Evolutionary conservation across 2,797 vertebrate species (phyloP).

Genomic region (Poecilia velifera): DNA sequence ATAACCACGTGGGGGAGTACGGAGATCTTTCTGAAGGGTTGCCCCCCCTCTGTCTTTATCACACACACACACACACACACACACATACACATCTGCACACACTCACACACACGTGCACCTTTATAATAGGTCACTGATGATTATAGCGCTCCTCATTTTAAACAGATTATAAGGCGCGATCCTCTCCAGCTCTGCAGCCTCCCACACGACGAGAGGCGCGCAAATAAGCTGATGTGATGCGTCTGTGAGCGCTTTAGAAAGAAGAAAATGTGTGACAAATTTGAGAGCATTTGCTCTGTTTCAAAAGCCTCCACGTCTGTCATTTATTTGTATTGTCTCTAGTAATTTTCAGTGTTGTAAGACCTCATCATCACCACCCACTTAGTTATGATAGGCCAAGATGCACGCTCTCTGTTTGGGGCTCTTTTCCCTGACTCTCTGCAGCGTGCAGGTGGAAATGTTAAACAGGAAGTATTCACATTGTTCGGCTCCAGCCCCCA

Average conservation of each 20-base stretch:
- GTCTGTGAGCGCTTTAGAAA: constrained; percentile 50
- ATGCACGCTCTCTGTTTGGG: not conserved
- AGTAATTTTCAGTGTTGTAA: constrained; percentile 70
- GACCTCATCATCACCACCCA: constrained; percentile 72
- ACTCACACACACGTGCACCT: constrained; percentile 59
- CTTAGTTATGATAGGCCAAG: constrained; percentile 65
- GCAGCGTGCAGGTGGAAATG: constrained; percentile 43
- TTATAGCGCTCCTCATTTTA: constrained; percentile 75
- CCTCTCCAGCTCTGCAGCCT: constrained; percentile 65
- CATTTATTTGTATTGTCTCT: constrained; percentile 72
- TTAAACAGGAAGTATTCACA: constrained; percentile 28
- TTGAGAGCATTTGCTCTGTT: constrained; percentile 58
- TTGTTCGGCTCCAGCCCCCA: constrained; percentile 1
- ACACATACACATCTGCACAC: constrained; percentile 31
- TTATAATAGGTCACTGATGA: constrained; percentile 80
- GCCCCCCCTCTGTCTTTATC: constrained; percentile 11
- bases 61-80: constrained; percentile 18
- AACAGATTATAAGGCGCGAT: constrained; percentile 74
- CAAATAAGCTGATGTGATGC: constrained; percentile 57
- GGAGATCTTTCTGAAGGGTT: constrained; percentile 75
- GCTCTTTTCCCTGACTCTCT: not conserved
- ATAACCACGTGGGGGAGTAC: constrained; percentile 90
- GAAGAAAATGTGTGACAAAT: constrained; percentile 58
- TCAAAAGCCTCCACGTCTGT: constrained; percentile 61
- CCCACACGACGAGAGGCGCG: constrained; percentile 59